A percentile compares a stretch with the other conserved stretches of the same genome.
These are phyloP conservation scores for Diplodus sargus DNA, from an alignment of 2,797 vertebrate genomes.

Conservation along the genomic window DNA sequence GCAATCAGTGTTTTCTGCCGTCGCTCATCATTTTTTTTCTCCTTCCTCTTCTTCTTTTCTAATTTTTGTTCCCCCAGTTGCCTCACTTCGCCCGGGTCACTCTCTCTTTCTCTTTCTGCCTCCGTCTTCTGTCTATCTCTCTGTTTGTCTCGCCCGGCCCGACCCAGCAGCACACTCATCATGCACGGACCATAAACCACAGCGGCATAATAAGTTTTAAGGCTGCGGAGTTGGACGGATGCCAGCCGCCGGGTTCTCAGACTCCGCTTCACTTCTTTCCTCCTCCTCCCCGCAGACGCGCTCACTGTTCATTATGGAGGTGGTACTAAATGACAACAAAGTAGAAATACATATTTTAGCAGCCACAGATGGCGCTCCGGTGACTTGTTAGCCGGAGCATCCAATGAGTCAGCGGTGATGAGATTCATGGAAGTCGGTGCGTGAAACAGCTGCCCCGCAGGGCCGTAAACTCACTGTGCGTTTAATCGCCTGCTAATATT, in stretches of 20 bases:
- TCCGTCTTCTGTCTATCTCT: background rate
- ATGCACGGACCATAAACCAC: conserved; percentile 63
- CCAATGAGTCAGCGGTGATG: conserved; percentile 29
- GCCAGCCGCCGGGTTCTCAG: conserved; percentile 41
- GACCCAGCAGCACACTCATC: conserved; percentile 47
- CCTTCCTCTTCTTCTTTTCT: too few species aligned
- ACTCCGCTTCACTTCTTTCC: conserved; percentile 18
- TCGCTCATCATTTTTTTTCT: background rate
- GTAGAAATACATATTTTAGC: conserved; percentile 43
- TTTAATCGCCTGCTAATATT: conserved; percentile 48
- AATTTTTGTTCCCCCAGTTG: background rate
- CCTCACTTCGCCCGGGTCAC: too few species aligned
- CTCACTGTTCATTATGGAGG: conserved; percentile 46
- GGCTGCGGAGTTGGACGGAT: conserved; percentile 40
- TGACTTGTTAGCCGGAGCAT: conserved; percentile 52
- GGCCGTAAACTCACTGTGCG: conserved; percentile 40
- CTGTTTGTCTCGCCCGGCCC: conserved; percentile 16
- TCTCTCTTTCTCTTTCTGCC: background rate
- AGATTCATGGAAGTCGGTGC: conserved; percentile 27
- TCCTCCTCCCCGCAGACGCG: background rate
- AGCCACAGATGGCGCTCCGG: conserved; percentile 31
- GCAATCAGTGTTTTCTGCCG: background rate
- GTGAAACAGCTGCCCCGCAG: conserved; percentile 34
- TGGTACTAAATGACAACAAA: conserved; percentile 49
- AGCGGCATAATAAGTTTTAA: conserved; percentile 55